These are phyloP conservation scores for Atopsyche davidsoni DNA, from an alignment of 1,140 invertebrate species.

Conservation along the genomic window DNA sequence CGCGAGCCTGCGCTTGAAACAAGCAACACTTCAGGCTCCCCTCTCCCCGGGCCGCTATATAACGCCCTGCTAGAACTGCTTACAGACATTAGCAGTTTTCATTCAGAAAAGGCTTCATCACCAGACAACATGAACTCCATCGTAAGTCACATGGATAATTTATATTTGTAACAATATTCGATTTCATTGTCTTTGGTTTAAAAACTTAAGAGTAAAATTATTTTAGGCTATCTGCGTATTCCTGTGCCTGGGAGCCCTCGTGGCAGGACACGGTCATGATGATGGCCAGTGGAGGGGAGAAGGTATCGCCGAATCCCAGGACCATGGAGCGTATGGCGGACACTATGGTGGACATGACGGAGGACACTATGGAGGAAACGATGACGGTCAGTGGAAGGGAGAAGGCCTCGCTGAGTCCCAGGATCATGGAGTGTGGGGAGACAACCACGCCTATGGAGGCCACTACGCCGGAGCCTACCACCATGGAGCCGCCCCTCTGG, in stretches of 20 bases:
- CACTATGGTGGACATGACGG: constrained; percentile 2
- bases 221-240: not conserved
- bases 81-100: constrained; percentile 8
- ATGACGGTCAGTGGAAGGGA: constrained; percentile 16
- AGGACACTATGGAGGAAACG: constrained; percentile 2
- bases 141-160: constrained; percentile 4
- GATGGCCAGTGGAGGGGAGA: not conserved
- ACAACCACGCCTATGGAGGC: not conserved
- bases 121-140: constrained; percentile 9
- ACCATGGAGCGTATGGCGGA: constrained; percentile 2
- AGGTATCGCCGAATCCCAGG: not conserved
- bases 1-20: too few relatives aligned
- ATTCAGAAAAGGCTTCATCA: constrained; percentile 2
- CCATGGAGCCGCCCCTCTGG: constrained; percentile 32
- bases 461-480: constrained; percentile 17
- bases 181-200: not conserved
- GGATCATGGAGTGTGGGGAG: not conserved
- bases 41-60: too few relatives aligned
- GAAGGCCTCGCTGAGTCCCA: constrained; percentile 16
- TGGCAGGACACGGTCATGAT: not conserved
- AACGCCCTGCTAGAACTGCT: not conserved
- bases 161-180: not conserved
- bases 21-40: too few relatives aligned
- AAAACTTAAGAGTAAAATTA: not conserved
- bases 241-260: not conserved